A percentile compares a stretch with the other conserved stretches of the same genome.
Evolutionary conservation across 2,888 invertebrate genomes (phyloP).

Genomic region (Tetramorium bicarinatum): DNA sequence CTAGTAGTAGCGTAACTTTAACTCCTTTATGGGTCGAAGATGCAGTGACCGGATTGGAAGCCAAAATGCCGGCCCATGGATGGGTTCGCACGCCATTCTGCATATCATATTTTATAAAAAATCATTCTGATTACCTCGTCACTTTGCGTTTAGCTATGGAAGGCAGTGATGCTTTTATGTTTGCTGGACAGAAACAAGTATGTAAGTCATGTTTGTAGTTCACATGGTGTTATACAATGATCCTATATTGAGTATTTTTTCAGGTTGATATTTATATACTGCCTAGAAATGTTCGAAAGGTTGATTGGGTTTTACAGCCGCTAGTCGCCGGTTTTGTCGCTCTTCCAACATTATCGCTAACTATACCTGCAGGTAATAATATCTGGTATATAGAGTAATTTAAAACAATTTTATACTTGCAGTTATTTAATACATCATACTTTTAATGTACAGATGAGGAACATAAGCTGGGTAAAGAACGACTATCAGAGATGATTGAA

Average conservation of each 20-base stretch:
- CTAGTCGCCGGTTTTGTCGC: constrained; percentile 89
- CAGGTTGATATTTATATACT: constrained; percentile 86
- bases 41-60: constrained; percentile 89
- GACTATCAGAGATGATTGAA: constrained; percentile 88
- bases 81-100: constrained; percentile 91
- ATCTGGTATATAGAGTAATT: background rate
- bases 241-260: constrained; percentile 19
- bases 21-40: constrained; percentile 89
- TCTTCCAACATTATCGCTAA: constrained; percentile 87
- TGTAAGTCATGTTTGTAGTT: background rate
- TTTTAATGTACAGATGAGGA: constrained; percentile 81
- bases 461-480: constrained; percentile 86
- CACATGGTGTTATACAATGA: background rate
- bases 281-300: constrained; percentile 88
- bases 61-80: constrained; percentile 91
- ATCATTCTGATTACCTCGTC: constrained; percentile 91
- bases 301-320: constrained; percentile 94
- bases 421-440: constrained; percentile 66
- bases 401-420: constrained; percentile 62
- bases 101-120: constrained; percentile 91
- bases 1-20: constrained; percentile 88
- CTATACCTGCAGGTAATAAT: constrained; percentile 83
- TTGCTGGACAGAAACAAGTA: constrained; percentile 97
- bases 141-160: constrained; percentile 93
- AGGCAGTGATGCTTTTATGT: constrained; percentile 97